Evolutionary conservation across 1,140 invertebrate genomes (phyloP).

Genomic region (Batillaria attramentaria): DNA sequence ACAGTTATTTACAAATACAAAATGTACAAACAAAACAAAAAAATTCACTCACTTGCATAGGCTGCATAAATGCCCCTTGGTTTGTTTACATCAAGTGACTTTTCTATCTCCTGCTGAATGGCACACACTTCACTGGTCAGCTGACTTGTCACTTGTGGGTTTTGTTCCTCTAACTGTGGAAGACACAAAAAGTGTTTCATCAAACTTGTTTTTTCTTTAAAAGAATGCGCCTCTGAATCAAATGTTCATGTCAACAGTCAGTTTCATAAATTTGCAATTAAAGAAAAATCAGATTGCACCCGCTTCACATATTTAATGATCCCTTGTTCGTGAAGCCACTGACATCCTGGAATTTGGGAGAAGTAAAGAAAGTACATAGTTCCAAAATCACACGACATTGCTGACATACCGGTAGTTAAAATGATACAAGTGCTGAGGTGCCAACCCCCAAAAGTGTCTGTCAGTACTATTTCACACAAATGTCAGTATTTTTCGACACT

Average conservation of each 20-base stretch:
- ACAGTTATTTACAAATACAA: not conserved
- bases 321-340: not conserved
- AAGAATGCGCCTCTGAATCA: no score
- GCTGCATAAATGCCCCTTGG: constrained; percentile 72
- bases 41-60: constrained; percentile 56
- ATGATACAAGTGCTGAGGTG: no score
- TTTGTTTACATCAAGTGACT: constrained; percentile 80
- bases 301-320: not conserved
- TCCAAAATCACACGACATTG: no score
- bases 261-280: no score
- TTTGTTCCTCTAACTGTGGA: constrained; percentile 33
- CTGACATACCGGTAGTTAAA: not conserved
- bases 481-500: no score
- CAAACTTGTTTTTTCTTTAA: no score
- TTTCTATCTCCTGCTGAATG: constrained; percentile 73
- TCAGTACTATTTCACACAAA: no score
- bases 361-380: no score
- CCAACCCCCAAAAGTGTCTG: no score
- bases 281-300: not conserved
- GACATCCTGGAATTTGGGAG: not conserved
- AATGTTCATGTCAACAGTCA: no score
- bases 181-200: no score
- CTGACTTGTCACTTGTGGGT: not conserved
- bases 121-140: not conserved
- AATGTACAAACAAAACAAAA: no score